These are phyloP conservation scores for Drosophila quadrilineata DNA, from an alignment of 1,140 invertebrate species.

Conservation along the genomic window DNA sequence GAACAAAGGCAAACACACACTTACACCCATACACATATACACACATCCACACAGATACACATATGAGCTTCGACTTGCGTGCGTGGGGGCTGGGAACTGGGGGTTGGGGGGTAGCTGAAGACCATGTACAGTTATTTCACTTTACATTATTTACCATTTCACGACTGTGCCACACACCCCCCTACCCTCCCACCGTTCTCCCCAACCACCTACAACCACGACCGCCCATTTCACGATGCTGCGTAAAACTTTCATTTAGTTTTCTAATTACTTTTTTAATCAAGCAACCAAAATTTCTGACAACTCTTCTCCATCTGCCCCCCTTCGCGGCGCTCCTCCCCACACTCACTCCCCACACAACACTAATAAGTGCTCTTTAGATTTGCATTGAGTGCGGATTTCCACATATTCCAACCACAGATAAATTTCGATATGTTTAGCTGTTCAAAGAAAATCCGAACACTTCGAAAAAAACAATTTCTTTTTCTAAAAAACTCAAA, in stretches of 20 bases:
- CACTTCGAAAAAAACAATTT: too few species aligned
- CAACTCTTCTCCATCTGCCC: slow-evolving; percentile 24
- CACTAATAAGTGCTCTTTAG: not conserved
- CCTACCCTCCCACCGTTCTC: not conserved
- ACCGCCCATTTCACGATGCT: slow-evolving; percentile 12
- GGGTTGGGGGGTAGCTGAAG: slow-evolving; percentile 35
- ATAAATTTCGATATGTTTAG: too few species aligned
- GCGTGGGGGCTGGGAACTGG: slow-evolving; percentile 5
- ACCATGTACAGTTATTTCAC: slow-evolving; percentile 72
- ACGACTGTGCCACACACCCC: slow-evolving; percentile 17
- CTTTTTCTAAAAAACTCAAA: too few species aligned
- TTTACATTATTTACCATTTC: slow-evolving; percentile 75
- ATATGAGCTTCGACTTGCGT: slow-evolving; percentile 5
- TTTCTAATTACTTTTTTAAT: slow-evolving; percentile 80
- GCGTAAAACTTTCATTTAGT: slow-evolving; percentile 78
- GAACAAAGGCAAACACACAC: slow-evolving; percentile 49
- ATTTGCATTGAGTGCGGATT: too few species aligned
- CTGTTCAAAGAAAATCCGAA: too few species aligned
- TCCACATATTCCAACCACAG: too few species aligned
- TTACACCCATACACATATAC: slow-evolving; percentile 22
- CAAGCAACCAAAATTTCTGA: slow-evolving; percentile 66
- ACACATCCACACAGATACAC: slow-evolving; percentile 38
- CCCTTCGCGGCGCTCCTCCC: not conserved
- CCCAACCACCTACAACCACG: not conserved
- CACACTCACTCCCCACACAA: not conserved